Evolutionary conservation across 1,140 invertebrate genomes (phyloP).

Genomic region (Pseudachorutes palmiensis): DNA sequence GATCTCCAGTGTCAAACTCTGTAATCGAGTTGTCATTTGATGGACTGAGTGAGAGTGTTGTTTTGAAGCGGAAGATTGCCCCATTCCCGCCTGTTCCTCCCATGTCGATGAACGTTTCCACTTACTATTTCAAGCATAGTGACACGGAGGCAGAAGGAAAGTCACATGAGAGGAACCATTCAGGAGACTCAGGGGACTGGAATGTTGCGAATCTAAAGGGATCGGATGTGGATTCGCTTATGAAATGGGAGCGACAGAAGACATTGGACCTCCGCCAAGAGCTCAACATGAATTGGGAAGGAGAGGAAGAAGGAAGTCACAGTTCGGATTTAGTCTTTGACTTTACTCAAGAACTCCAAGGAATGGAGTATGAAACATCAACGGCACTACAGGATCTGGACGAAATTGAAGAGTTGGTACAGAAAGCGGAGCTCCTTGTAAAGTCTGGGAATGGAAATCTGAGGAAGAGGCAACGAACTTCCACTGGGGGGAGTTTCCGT

Average conservation of each 20-base stretch:
- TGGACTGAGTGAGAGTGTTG: slow-evolving; percentile 24
- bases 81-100: slow-evolving; percentile 14
- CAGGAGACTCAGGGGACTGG: background rate
- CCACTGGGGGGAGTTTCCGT: slow-evolving; percentile 2
- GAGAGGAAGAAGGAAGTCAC: slow-evolving; percentile 25
- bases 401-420: slow-evolving; percentile 35
- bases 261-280: slow-evolving; percentile 35
- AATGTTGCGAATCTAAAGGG: slow-evolving; percentile 5
- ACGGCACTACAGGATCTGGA: slow-evolving; percentile 19
- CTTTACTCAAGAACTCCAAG: background rate
- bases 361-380: background rate
- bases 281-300: slow-evolving; percentile 21
- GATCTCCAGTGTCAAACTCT: slow-evolving; percentile 34
- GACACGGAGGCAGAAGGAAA: slow-evolving; percentile 34
- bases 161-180: background rate
- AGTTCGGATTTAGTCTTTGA: slow-evolving; percentile 12
- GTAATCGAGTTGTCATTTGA: slow-evolving; percentile 33
- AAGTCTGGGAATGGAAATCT: too few species aligned
- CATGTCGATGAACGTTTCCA: slow-evolving; percentile 36
- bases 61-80: slow-evolving; percentile 35
- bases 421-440: slow-evolving; percentile 33
- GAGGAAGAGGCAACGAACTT: background rate
- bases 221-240: background rate
- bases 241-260: slow-evolving; percentile 17
- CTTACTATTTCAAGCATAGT: slow-evolving; percentile 39